Conservation (phyloP, 2,888 invertebrate species). For the Dynastes tityus region DNA sequence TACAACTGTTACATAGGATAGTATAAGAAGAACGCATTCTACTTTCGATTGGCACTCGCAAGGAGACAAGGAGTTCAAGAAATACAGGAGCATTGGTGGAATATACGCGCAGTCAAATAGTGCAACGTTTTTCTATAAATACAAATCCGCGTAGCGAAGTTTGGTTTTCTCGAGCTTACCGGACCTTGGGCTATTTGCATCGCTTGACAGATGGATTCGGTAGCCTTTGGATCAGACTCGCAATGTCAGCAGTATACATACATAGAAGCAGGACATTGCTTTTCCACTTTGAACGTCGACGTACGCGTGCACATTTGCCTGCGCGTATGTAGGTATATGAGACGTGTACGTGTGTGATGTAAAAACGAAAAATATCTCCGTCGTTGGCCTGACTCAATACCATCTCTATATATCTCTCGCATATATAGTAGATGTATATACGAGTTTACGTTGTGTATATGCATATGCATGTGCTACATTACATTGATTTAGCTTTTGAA, state of each 20-base stretch:
- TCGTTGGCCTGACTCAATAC: conserved; percentile 45
- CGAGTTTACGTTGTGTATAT: conserved; percentile 3
- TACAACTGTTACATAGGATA: not conserved
- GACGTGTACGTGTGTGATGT: conserved; percentile 34
- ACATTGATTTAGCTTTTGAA: conserved; percentile 29
- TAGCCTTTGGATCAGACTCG: conserved; percentile 56
- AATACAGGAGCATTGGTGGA: conserved; percentile 50
- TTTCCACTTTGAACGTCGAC: conserved; percentile 43
- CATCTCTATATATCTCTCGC: conserved; percentile 15
- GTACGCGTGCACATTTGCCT: not conserved
- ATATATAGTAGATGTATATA: conserved; percentile 3
- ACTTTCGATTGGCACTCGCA: not conserved
- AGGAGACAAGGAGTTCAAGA: conserved; percentile 7
- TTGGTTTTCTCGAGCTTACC: conserved; percentile 51
- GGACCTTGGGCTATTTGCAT: conserved; percentile 58
- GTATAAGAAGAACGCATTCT: not conserved
- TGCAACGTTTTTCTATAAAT: conserved; percentile 56
- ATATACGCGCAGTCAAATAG: conserved; percentile 50
- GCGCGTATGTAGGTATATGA: not conserved
- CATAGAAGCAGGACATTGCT: conserved; percentile 49
- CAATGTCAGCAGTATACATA: conserved; percentile 52
- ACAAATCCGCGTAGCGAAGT: conserved; percentile 51
- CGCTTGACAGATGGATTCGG: conserved; percentile 55
- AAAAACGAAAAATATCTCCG: conserved; percentile 52
- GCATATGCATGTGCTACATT: conserved; percentile 27